phyloP scores from a whole-genome alignment of 1,140 invertebrate genomes.

The Atta cephalotes region DNA sequence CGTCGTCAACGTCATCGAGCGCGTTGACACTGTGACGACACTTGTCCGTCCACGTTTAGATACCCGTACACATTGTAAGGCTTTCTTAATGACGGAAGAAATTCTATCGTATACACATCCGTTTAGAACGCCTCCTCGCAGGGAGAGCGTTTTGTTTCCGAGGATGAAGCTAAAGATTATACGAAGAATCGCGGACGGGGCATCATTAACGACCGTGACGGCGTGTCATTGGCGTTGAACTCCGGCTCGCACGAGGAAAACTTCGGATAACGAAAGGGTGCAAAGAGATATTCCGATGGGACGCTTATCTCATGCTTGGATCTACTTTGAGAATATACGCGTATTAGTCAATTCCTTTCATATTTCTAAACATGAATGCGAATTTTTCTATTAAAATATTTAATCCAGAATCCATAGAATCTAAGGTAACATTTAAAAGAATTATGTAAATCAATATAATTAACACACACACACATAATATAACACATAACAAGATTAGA shows the following conservation, averaged over 20 bases:
- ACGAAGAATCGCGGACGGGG: conserved; percentile 60
- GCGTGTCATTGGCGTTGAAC: conserved; percentile 76
- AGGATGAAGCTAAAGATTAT: conserved; percentile 75
- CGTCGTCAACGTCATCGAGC: not conserved
- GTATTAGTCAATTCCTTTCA: conserved; percentile 8
- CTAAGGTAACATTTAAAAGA: not conserved
- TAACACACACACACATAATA: too few relatives aligned
- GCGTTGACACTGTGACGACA: conserved; percentile 62
- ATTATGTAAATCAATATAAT: not conserved
- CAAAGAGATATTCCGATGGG: conserved; percentile 14
- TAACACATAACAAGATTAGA: not conserved
- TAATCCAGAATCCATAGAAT: not conserved
- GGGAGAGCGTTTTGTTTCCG: conserved; percentile 81
- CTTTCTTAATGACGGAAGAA: conserved; percentile 86
- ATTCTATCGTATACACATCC: conserved; percentile 85
- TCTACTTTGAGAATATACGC: conserved; percentile 11
- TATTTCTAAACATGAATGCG: not conserved
- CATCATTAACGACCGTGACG: conserved; percentile 76
- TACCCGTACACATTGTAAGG: conserved; percentile 83
- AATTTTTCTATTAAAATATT: conserved; percentile 2
- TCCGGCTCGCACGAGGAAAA: conserved; percentile 60
- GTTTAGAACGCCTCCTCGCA: conserved; percentile 81
- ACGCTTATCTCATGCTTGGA: not conserved
- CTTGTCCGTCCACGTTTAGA: conserved; percentile 79
- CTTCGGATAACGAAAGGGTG: conserved; percentile 32